A percentile compares a stretch with the other conserved stretches of the same genome.
These are phyloP conservation scores for Clarias pachynema DNA, from an alignment of 2,797 vertebrate genomes.

Conservation along the genomic window DNA sequence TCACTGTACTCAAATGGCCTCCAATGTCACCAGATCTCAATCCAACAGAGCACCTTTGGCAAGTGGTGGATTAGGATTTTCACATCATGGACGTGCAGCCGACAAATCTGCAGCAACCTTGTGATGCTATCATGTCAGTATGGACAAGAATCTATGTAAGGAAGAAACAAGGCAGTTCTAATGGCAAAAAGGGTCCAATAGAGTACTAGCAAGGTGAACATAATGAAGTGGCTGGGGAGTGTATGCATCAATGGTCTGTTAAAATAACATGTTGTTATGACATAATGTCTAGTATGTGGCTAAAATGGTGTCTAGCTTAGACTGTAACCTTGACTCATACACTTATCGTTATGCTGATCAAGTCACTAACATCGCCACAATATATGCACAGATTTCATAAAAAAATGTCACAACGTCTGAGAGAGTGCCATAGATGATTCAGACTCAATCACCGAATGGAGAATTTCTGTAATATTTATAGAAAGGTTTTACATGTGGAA, in stretches of 20 bases:
- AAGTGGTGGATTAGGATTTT: no score
- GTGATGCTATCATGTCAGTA: no score
- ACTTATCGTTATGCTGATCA: not conserved
- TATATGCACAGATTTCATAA: not conserved
- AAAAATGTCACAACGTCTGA: not conserved
- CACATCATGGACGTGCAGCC: no score
- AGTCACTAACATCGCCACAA: not conserved
- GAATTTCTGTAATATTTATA: conserved; percentile 5
- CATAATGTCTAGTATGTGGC: not conserved
- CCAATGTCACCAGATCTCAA: no score
- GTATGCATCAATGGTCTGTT: not conserved
- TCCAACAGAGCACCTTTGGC: no score
- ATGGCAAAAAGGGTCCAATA: no score
- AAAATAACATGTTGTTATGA: not conserved
- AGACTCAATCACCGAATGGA: not conserved
- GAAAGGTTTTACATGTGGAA: not conserved
- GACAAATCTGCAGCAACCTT: no score
- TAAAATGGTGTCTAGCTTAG: not conserved
- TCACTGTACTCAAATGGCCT: no score
- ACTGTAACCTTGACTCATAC: not conserved
- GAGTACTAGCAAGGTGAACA: no score
- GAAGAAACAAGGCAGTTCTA: no score
- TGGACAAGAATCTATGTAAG: no score
- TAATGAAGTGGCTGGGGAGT: not conserved
- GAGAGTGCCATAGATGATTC: not conserved